phyloP scores from a whole-genome alignment of 2,888 invertebrate genomes.

The Tholera decimalis region DNA sequence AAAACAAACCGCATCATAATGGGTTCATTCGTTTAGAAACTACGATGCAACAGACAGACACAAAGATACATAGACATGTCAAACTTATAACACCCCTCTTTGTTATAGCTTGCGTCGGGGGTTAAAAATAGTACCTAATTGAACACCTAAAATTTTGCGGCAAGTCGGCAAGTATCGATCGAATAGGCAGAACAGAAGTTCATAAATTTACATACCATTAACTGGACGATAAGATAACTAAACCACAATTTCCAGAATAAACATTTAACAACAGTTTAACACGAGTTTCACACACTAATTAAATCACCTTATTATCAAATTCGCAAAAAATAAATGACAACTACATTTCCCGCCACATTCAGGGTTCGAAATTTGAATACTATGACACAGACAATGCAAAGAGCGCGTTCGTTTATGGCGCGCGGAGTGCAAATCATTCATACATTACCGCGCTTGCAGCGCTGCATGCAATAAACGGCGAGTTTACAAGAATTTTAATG shows the following conservation, averaged over 20 bases:
- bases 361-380: slow-evolving; percentile 51
- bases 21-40: too few species aligned
- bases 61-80: too few species aligned
- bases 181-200: not conserved
- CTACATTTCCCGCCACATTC: slow-evolving; percentile 61
- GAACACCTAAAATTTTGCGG: slow-evolving; percentile 14
- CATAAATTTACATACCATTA: not conserved
- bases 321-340: not conserved
- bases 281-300: not conserved
- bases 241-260: slow-evolving; percentile 39
- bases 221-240: slow-evolving; percentile 44
- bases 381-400: slow-evolving; percentile 48
- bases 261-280: not conserved
- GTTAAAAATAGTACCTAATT: too few species aligned
- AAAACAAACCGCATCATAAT: too few species aligned
- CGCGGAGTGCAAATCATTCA: slow-evolving; percentile 69
- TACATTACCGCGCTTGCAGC: slow-evolving; percentile 56
- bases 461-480: slow-evolving; percentile 43
- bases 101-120: too few species aligned
- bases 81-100: too few species aligned
- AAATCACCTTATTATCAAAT: not conserved
- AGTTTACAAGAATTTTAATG: not conserved
- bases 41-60: too few species aligned
- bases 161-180: too few species aligned
- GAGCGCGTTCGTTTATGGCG: slow-evolving; percentile 34